A percentile compares a stretch with the other conserved stretches of the same genome.
Conservation (phyloP, 2,888 invertebrate genomes). For the Sisyra terminalis region DNA sequence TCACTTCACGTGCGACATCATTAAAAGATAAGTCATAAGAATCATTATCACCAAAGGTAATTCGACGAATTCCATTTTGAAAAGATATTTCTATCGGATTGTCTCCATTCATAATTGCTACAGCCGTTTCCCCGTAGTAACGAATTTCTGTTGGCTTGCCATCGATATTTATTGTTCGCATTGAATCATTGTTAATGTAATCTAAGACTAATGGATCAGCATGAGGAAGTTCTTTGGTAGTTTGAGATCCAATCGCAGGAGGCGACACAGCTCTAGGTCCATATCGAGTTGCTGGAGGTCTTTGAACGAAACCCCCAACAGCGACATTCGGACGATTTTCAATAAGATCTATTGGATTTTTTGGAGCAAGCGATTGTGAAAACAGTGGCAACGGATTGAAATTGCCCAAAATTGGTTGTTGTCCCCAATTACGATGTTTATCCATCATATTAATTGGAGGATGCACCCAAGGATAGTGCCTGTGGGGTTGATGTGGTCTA, state of each 20-base stretch:
- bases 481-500: background rate
- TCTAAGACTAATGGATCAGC: slow-evolving; percentile 29
- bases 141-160: slow-evolving; percentile 64
- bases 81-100: slow-evolving; percentile 77
- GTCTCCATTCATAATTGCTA: slow-evolving; percentile 72
- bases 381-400: slow-evolving; percentile 21
- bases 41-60: slow-evolving; percentile 63
- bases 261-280: slow-evolving; percentile 9
- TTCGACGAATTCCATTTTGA: slow-evolving; percentile 57
- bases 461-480: slow-evolving; percentile 1
- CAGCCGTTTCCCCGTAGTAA: slow-evolving; percentile 71
- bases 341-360: slow-evolving; percentile 25
- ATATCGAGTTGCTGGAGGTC: slow-evolving; percentile 8
- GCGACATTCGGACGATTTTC: slow-evolving; percentile 26
- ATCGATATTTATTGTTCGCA: slow-evolving; percentile 69
- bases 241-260: slow-evolving; percentile 11
- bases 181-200: slow-evolving; percentile 46
- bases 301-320: slow-evolving; percentile 3
- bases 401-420: slow-evolving; percentile 18
- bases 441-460: slow-evolving; percentile 25
- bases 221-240: slow-evolving; percentile 23
- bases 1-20: slow-evolving; percentile 54
- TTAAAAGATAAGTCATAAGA: slow-evolving; percentile 44
- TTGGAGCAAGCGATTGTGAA: slow-evolving; percentile 17
- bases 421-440: slow-evolving; percentile 23